Evolutionary conservation across 2,888 invertebrate species (phyloP).

Genomic region (Psylliodes chrysocephalus): DNA sequence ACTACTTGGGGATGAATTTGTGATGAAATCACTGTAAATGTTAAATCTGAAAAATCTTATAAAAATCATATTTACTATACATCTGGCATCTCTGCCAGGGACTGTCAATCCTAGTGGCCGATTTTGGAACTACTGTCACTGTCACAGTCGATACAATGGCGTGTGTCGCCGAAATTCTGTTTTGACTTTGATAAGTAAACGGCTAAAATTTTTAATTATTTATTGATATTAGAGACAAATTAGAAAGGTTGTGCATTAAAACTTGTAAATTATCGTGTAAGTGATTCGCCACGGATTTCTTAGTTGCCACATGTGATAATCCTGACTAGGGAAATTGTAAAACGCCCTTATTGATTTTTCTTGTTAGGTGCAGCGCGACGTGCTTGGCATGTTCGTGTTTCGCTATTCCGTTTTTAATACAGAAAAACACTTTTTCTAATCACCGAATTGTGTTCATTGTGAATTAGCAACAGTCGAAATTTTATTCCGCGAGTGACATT

Average conservation of each 20-base stretch:
- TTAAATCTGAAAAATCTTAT: no score
- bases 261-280: slow-evolving; percentile 30
- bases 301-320: slow-evolving; percentile 41
- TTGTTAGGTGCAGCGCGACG: slow-evolving; percentile 59
- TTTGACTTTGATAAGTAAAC: slow-evolving; percentile 48
- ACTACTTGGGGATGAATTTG: no score
- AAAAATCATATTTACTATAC: no score
- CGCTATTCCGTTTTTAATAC: slow-evolving; percentile 36
- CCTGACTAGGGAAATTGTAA: slow-evolving; percentile 45
- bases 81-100: no score
- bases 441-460: slow-evolving; percentile 50
- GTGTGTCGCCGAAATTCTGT: slow-evolving; percentile 59
- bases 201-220: slow-evolving; percentile 31
- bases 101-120: slow-evolving; percentile 56
- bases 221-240: slow-evolving; percentile 25
- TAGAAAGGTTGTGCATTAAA: slow-evolving; percentile 34
- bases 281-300: slow-evolving; percentile 29
- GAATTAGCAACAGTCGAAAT: slow-evolving; percentile 29
- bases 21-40: no score
- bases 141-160: slow-evolving; percentile 64
- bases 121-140: slow-evolving; percentile 51
- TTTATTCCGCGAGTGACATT: slow-evolving; percentile 49
- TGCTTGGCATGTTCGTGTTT: slow-evolving; percentile 54
- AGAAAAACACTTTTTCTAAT: slow-evolving; percentile 38
- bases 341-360: slow-evolving; percentile 66